Evolutionary conservation across 2,888 invertebrate species (phyloP).

Genomic region (Prosapia bicincta): DNA sequence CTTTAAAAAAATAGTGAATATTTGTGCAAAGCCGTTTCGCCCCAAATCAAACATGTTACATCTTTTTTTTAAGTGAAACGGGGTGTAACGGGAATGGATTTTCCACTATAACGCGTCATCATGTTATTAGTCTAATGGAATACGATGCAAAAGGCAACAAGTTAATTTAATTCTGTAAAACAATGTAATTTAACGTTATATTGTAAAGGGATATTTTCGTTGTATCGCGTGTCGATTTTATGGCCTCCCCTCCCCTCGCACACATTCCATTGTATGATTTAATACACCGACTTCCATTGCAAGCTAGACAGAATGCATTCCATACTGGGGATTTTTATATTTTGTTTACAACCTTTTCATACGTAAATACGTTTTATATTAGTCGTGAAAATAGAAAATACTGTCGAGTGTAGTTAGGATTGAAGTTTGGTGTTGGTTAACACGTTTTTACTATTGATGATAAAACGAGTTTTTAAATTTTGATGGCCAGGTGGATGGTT

Average conservation of each 20-base stretch:
- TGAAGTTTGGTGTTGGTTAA: too few species aligned
- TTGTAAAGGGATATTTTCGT: background rate
- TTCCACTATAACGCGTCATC: too few species aligned
- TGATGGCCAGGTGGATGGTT: too few species aligned
- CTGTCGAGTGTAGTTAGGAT: too few species aligned
- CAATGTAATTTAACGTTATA: background rate
- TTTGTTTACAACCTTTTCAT: background rate
- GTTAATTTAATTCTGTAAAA: background rate
- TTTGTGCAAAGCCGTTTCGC: too few species aligned
- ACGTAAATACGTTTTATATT: background rate
- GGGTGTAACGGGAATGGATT: too few species aligned
- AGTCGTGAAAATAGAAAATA: too few species aligned
- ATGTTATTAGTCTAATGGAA: background rate
- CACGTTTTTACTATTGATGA: too few species aligned
- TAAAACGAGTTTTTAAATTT: too few species aligned
- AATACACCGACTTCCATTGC: background rate
- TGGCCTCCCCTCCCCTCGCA: background rate
- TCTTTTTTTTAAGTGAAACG: too few species aligned
- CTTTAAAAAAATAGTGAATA: too few species aligned
- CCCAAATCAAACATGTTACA: too few species aligned
- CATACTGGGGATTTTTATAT: background rate
- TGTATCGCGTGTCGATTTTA: background rate
- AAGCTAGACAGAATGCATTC: background rate
- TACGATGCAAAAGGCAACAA: background rate
- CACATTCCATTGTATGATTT: background rate